Evolutionary conservation across 2,797 vertebrate species (phyloP).

Genomic region (Rhodeus uyekii): DNA sequence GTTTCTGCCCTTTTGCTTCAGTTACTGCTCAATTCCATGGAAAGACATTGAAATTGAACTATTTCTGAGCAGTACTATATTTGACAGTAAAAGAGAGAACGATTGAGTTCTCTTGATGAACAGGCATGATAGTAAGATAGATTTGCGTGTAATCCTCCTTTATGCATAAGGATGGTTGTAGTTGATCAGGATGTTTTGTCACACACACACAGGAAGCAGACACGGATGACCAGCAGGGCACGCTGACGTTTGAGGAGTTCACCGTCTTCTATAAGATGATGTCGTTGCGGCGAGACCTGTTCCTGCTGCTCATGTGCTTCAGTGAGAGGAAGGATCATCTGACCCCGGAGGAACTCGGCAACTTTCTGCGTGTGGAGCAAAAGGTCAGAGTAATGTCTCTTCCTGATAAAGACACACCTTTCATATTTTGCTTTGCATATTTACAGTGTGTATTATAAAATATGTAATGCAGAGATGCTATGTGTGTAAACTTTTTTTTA

Average conservation of each 20-base stretch:
- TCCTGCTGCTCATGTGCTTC: constrained; percentile 90
- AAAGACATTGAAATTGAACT: neutral
- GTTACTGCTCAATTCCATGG: neutral
- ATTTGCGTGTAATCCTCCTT: neutral
- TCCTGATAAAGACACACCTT: no score
- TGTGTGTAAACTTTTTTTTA: no score
- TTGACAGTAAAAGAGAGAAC: no score
- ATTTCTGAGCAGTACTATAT: no score
- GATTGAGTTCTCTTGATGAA: no score
- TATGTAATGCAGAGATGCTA: no score
- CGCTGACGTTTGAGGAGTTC: constrained; percentile 95
- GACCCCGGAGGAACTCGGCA: constrained; percentile 87
- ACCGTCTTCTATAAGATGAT: constrained; percentile 99
- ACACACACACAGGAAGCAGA: constrained; percentile 98
- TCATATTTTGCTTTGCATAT: neutral
- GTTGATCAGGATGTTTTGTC: no score
- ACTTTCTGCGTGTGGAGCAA: constrained; percentile 90
- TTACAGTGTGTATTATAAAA: no score
- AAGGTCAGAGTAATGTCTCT: constrained; percentile 74
- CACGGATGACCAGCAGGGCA: constrained; percentile 95
- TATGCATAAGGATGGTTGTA: neutral
- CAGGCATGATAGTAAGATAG: neutral
- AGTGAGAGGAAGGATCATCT: constrained; percentile 96
- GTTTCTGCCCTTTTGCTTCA: neutral
- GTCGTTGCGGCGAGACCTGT: constrained; percentile 93